Base-by-base conservation (phyloP, 1,140 invertebrate genomes). In the Diprion similis region DNA sequence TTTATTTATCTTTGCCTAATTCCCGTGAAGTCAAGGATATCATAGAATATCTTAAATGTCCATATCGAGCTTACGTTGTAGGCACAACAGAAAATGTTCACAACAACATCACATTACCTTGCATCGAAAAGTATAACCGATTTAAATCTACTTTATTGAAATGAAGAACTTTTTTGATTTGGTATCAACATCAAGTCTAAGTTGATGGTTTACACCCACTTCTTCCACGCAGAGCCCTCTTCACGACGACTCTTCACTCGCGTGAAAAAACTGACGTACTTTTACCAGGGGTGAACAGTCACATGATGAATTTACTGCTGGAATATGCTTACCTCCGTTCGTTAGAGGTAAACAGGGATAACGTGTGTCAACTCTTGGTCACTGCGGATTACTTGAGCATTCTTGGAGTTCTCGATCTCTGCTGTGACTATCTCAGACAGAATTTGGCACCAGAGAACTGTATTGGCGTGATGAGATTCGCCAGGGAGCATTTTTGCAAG, bases 361-460 rank as follows among this genome's bases (percentile, higher is more conserved):
- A 96, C 79, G 95, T 97, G 0, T 92, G 93, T 78, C 90, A 93
- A 71, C 85, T 97, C 4, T 87, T 97, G 13, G 89, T 92, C 70
- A 92, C 91, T 6, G 93, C 94, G 0, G 94, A 95, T 84, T 97
- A 96, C 82, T 91, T 98, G 37, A 92, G 92, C 70, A 93, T 98
- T 59, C 83, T 93, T 15, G 94, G 93, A 0, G 91, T 97, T 3
- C 88, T 95, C 11, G 92, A 94, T 71, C 87, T 93, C 0, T 97
- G 95, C 82, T 94, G 92, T 76, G 90, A 95, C 64, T 96, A 92
- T 82, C 87, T 97, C 0, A 81, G 86, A 71, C 86, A 90, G 18
- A 85, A 90, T 75, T 85, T 97, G 10, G 91, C 86, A 3, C 90
- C 92, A 0, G 91, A 92, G 73, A 97, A 96, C 82, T 96, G 94